Evolutionary conservation across 1,140 invertebrate species (phyloP).

Genomic region (Paraescarpia echinospica): DNA sequence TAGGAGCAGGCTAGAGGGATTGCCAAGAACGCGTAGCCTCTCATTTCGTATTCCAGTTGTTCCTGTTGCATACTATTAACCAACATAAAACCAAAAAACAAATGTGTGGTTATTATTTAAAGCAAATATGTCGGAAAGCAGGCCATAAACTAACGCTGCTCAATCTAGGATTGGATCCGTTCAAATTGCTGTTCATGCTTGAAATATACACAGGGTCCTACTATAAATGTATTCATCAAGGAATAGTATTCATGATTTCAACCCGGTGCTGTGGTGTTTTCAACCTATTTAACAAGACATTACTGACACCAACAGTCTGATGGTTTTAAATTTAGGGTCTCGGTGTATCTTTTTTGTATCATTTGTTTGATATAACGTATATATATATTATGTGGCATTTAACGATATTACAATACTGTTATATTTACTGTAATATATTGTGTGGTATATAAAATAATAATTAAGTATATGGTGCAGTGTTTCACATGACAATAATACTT

Average conservation of each 20-base stretch:
- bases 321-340: background rate
- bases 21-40: too few species aligned
- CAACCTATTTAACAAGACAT: background rate
- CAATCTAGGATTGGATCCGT: background rate
- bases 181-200: background rate
- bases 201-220: background rate
- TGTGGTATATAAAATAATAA: too few species aligned
- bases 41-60: too few species aligned
- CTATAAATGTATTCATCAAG: background rate
- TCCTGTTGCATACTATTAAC: too few species aligned
- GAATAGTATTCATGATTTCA: background rate
- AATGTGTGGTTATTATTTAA: background rate
- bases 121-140: background rate
- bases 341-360: background rate
- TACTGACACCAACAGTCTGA: background rate
- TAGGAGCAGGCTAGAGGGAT: too few species aligned
- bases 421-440: too few species aligned
- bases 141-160: background rate
- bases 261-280: background rate
- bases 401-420: too few species aligned
- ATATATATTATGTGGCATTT: too few species aligned
- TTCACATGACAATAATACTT: background rate
- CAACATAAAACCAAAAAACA: too few species aligned
- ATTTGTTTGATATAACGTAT: background rate
- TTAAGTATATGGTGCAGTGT: too few species aligned